phyloP scores from a whole-genome alignment of 2,113 vertebrate species.

The Sorex araneus region DNA sequence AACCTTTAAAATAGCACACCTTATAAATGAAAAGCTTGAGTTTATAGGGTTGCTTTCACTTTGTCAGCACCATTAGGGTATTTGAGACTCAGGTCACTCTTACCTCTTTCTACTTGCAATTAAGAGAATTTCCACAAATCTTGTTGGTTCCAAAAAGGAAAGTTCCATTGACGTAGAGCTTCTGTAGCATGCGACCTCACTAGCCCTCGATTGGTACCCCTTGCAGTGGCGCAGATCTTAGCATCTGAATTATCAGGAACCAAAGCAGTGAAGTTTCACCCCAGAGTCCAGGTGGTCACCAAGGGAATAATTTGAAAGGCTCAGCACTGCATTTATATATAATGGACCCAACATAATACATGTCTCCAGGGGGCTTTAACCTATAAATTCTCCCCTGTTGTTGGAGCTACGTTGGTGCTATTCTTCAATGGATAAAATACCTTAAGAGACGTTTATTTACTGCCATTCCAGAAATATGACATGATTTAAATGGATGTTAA shows the following conservation, averaged over 20 bases:
- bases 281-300: not conserved
- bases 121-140: slow-evolving; percentile 3
- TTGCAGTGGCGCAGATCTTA: not conserved
- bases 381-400: not conserved
- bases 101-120: slow-evolving; percentile 25
- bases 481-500: not conserved
- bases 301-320: not conserved
- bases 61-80: slow-evolving; percentile 1
- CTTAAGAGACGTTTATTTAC: not conserved
- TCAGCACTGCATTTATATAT: not conserved
- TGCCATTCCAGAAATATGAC: not conserved
- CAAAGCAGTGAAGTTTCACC: not conserved
- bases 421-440: not conserved
- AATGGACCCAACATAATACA: not conserved
- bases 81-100: not conserved
- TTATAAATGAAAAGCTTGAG: slow-evolving; percentile 42
- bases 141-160: not conserved
- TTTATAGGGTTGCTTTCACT: slow-evolving; percentile 54
- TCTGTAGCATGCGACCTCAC: not conserved
- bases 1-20: slow-evolving; percentile 61
- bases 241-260: not conserved
- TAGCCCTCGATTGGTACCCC: accelerated
- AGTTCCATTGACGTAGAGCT: not conserved
- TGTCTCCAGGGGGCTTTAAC: slow-evolving; percentile 2
- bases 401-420: not conserved